Evolutionary conservation across 2,888 invertebrate species (phyloP), one percentile per base, ranked within the genome.

Genomic region (Liopterus haemorrhoidalis): DNA sequence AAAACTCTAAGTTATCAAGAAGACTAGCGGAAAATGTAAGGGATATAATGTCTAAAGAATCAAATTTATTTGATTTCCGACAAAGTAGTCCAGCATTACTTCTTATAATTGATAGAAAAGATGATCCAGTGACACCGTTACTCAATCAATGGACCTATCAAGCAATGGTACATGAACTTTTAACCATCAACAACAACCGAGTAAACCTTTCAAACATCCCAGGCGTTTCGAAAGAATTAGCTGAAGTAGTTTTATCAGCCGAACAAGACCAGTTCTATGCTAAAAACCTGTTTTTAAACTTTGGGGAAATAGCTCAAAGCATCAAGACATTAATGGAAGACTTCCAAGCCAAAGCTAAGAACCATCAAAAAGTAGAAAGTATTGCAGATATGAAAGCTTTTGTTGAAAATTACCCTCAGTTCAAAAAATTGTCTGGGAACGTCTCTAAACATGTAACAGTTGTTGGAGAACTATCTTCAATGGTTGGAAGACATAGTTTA

Each of bases 101-200:
- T 45, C 67, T 99, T 21, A 85, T 99, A 50, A 64, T 99, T 24
- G 99, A 99, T 66, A 75, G 99, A 53, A 75, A 90, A 56, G 91
- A 91, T 64, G 99, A 99, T 70, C 89, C 95, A 0, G 85, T 97
- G 5, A 96, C 99, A 0, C 99, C 99, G 0, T 69, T 99, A 42
- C 70, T 99, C 20, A 94, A 90, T 68, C 78, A 94, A 76, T 99
- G 99, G 99, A 99, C 97, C 0, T 99, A 99, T 70, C 97, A 99
- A 68, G 99, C 99, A 2, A 99, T 99, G 99, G 94, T 99, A 6
- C 99, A 99, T 68, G 97, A 99, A 68, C 69, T 99, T 40, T 69
- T 99, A 28, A 84, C 84, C 0, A 94, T 99, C 53, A 82, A 82
- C 60, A 95, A 94, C 68, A 94, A 95, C 70, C 79, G 96, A 46